Conservation (phyloP, 2,797 vertebrate species). For the Holocentrus rufus region DNA sequence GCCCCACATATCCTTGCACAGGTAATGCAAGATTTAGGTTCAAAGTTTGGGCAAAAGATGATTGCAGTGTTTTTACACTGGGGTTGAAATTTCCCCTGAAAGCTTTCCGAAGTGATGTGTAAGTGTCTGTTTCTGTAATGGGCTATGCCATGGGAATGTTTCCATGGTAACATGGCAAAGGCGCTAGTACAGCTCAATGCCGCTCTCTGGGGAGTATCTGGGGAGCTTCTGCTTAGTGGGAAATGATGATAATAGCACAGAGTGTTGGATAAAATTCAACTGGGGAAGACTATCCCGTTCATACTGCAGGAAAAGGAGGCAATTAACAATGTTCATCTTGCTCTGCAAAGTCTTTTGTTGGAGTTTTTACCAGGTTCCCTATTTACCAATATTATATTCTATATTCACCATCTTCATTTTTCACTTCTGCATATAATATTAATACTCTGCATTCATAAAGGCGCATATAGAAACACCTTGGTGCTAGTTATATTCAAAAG, state of each 20-base stretch:
- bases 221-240: conserved; percentile 79
- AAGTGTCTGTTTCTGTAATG: conserved; percentile 81
- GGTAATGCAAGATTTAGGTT: conserved; percentile 29
- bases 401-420: conserved; percentile 29
- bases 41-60: conserved; percentile 55
- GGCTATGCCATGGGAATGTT: conserved; percentile 80
- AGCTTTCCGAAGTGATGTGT: conserved; percentile 77
- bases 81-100: conserved; percentile 66
- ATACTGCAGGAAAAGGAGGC: conserved; percentile 55
- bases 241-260: conserved; percentile 77
- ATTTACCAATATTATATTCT: conserved; percentile 16
- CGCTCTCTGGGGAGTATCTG: conserved; percentile 79
- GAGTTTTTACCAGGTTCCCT: conserved; percentile 19
- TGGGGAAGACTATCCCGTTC: conserved; percentile 64
- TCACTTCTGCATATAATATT: conserved; percentile 27
- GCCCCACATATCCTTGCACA: conserved; percentile 5
- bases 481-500: conserved; percentile 19
- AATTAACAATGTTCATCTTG: conserved; percentile 43
- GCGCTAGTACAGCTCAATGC: conserved; percentile 77
- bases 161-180: conserved; percentile 82
- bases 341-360: conserved; percentile 28
- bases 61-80: conserved; percentile 36
- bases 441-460: conserved; percentile 19
- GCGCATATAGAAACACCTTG: conserved; percentile 10
- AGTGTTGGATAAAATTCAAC: conserved; percentile 77